Evolutionary conservation across 2,113 vertebrate genomes (phyloP), one percentile per base, ranked within the genome.

Genomic region (Nycticebus coucang): DNA sequence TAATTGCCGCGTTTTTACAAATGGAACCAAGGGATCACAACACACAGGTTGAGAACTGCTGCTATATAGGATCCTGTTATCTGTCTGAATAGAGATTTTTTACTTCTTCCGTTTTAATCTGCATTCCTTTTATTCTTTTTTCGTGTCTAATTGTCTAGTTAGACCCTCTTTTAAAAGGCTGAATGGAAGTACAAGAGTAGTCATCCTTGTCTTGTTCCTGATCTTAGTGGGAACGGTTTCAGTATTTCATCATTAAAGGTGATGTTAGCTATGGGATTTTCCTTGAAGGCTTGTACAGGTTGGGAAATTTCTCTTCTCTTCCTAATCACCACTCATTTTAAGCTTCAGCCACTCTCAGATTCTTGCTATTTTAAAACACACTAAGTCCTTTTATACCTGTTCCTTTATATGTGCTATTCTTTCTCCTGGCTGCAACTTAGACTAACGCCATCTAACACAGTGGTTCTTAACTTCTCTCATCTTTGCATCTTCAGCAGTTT

Each of bases 131-230:
- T 74, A 1, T 66, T 64, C 91, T 3, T 28, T 89, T 92, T 82
- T 60, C 86, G 87, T 95, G 53, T 37, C 89, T 90, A 59, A 45
- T 71, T 93, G n/a, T 11, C 82, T 87, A n/a, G 4, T 72, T 87
- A 85, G 41, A 87, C 68, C 50, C 45, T 77, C 82, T 18, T 80
- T 10, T 30, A 79, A 82, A 92, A 74, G 22, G 5, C 8, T 75
- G 53, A 83, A n/a, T 74, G 45, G 41, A 75, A 57, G 41, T 94
- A 9, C 7, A 62, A 83, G 45, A 93, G 21, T 45, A 86, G 71
- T 80, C n/a, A 80, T 50, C 41, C 41, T 37, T 64, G 55, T 66
- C 24, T 87, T 60, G 9, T 53, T 91, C 71, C 71, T 69, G 41
- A 84, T 74, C 57, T 83, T 80, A 85, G 19, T 37, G 19, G 33